A percentile compares a stretch with the other conserved stretches of the same genome.
These are phyloP conservation scores for Xiphophorus birchmanni DNA, from an alignment of 2,797 vertebrate species.

Conservation along the genomic window DNA sequence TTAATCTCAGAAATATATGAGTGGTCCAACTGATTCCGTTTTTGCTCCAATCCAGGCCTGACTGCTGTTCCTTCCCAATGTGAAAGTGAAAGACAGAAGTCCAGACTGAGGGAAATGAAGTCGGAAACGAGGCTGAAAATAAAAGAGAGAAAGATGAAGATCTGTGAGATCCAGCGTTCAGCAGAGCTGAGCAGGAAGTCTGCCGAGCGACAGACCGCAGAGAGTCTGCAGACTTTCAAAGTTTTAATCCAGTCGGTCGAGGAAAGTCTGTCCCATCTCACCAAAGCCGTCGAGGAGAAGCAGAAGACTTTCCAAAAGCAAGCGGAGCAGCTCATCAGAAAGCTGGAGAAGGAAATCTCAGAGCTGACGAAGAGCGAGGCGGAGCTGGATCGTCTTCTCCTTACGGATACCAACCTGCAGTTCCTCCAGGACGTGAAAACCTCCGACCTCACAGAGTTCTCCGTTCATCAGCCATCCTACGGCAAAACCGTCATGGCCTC, in stretches of 20 bases:
- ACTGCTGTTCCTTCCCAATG: background rate
- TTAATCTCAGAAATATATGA: background rate
- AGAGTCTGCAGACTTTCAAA: background rate
- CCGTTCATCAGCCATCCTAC: slow-evolving; percentile 4
- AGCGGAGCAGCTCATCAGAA: background rate
- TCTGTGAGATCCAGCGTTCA: slow-evolving; percentile 28
- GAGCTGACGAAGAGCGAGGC: slow-evolving; percentile 12
- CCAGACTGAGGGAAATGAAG: background rate
- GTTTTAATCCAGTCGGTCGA: slow-evolving; percentile 6
- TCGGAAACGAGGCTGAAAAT: slow-evolving; percentile 20
- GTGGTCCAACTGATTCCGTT: slow-evolving; percentile 3
- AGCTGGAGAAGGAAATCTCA: slow-evolving; percentile 40
- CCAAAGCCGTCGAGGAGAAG: background rate
- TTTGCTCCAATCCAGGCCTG: slow-evolving; percentile 28
- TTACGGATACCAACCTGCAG: background rate
- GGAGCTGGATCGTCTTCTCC: background rate
- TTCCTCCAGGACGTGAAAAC: background rate
- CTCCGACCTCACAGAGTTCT: slow-evolving; percentile 6
- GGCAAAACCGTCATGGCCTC: background rate
- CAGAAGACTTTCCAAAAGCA: background rate
- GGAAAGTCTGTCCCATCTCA: background rate
- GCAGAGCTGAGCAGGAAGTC: slow-evolving; percentile 32
- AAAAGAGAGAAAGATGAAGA: slow-evolving; percentile 34
- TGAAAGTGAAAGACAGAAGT: slow-evolving; percentile 11
- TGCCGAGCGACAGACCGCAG: slow-evolving; percentile 21